Conservation (phyloP, 2,113 vertebrate species). For the Amblyopsis rosae region DNA sequence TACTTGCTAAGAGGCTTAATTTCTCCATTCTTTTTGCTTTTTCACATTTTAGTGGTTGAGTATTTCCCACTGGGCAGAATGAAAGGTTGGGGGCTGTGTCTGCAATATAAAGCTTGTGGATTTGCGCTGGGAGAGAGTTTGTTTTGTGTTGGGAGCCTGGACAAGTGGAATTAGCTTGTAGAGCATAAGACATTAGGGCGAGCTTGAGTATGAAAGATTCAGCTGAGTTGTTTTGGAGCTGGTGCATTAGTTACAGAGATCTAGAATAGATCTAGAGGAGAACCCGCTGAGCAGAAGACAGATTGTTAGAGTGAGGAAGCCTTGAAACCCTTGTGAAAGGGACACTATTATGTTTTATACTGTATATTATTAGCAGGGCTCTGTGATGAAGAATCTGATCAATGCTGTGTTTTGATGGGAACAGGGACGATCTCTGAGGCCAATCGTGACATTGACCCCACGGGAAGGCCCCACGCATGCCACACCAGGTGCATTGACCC, state of each 20-base stretch:
- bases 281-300: too few species aligned
- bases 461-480: conserved; percentile 26
- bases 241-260: too few species aligned
- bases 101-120: conserved; percentile 25
- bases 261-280: background rate
- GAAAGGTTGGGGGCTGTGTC: background rate
- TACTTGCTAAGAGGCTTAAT: conserved; percentile 60
- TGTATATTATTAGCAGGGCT: background rate
- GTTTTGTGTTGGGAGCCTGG: background rate
- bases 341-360: background rate
- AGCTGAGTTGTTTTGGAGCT: too few species aligned
- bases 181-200: too few species aligned
- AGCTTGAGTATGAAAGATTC: too few species aligned
- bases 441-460: conserved; percentile 9
- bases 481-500: conserved; percentile 62
- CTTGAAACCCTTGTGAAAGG: background rate
- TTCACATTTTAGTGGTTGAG: conserved; percentile 49
- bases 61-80: conserved; percentile 35
- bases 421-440: conserved; percentile 25
- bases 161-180: background rate
- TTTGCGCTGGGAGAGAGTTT: conserved; percentile 8
- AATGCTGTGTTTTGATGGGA: conserved; percentile 31
- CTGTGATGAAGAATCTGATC: background rate
- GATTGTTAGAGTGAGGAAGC: background rate
- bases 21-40: conserved; percentile 55